Percentiles rank a stretch among this genome's conserved stretches.
Evolutionary conservation across 1,140 invertebrate genomes (phyloP).

Genomic region (Drosophila aff.): DNA sequence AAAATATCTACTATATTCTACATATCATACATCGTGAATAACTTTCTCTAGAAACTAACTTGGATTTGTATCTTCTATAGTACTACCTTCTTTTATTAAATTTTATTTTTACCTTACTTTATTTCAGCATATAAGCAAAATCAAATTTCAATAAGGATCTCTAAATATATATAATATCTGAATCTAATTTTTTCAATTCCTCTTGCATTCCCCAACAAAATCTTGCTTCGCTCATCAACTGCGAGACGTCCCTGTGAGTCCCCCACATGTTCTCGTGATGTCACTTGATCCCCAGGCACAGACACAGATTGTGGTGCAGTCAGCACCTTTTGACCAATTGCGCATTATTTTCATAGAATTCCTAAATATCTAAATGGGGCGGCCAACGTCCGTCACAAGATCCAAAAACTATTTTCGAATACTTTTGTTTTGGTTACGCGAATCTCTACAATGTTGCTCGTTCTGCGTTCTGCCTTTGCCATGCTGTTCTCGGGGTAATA

Average conservation of each 20-base stretch:
- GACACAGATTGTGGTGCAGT: constrained; percentile 25
- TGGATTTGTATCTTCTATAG: background rate
- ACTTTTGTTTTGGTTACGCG: constrained; percentile 32
- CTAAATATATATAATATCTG: background rate
- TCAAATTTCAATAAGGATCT: background rate
- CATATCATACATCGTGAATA: no score
- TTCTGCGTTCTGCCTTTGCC: constrained; percentile 2
- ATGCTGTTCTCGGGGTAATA: constrained; percentile 21
- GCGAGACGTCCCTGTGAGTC: background rate
- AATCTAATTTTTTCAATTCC: no score
- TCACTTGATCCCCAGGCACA: constrained; percentile 39
- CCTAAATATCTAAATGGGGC: constrained; percentile 2
- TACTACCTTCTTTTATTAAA: background rate
- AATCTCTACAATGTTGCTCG: constrained; percentile 17
- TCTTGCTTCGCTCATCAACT: constrained; percentile 25
- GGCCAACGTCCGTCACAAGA: constrained; percentile 16
- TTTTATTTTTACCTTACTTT: background rate
- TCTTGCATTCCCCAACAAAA: background rate
- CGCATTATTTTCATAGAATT: constrained; percentile 46
- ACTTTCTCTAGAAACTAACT: no score
- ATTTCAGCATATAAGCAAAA: no score
- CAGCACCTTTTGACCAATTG: constrained; percentile 47
- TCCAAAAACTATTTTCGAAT: constrained; percentile 53
- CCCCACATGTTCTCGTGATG: constrained; percentile 33
- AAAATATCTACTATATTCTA: no score